A percentile compares a stretch with the other conserved stretches of the same genome.
Conservation (phyloP, 2,888 invertebrate genomes). For the Dermolepida albohirtum region DNA sequence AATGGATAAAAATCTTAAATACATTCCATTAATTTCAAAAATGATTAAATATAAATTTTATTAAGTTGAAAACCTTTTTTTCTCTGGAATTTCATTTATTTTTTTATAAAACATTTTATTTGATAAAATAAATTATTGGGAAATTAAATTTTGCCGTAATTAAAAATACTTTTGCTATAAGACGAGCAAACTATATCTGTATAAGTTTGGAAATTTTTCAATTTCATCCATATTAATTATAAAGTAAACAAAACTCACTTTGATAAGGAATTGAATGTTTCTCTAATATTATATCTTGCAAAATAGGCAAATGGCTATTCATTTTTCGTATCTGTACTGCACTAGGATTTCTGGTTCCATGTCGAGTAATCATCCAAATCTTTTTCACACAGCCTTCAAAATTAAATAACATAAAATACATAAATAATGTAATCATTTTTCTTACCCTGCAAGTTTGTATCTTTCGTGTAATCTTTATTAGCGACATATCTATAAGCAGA, state of each 20-base stretch:
- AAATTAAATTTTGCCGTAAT: too few species aligned
- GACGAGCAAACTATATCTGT: too few species aligned
- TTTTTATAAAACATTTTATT: too few species aligned
- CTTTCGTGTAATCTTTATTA: slow-evolving; percentile 72
- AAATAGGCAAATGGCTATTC: slow-evolving; percentile 65
- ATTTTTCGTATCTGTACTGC: slow-evolving; percentile 60
- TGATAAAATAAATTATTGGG: too few species aligned
- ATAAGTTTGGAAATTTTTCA: too few species aligned
- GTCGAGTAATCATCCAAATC: slow-evolving; percentile 81
- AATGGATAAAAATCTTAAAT: too few species aligned
- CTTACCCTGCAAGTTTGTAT: slow-evolving; percentile 66
- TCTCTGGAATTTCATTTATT: too few species aligned
- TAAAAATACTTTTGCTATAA: too few species aligned
- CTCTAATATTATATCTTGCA: slow-evolving; percentile 68
- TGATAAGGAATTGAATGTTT: slow-evolving; percentile 58
- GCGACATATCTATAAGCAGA: slow-evolving; percentile 80
- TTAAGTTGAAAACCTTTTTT: too few species aligned
- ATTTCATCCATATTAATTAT: background rate
- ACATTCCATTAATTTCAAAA: too few species aligned
- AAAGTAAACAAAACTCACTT: slow-evolving; percentile 4
- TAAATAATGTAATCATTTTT: slow-evolving; percentile 19
- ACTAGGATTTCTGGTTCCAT: slow-evolving; percentile 82
- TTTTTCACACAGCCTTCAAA: slow-evolving; percentile 61
- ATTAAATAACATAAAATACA: slow-evolving; percentile 35
- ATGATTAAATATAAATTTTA: too few species aligned